Percentiles rank a stretch among this genome's conserved stretches.
Conservation (phyloP, 2,113 vertebrate genomes). For the Himantopus leucocephalus region DNA sequence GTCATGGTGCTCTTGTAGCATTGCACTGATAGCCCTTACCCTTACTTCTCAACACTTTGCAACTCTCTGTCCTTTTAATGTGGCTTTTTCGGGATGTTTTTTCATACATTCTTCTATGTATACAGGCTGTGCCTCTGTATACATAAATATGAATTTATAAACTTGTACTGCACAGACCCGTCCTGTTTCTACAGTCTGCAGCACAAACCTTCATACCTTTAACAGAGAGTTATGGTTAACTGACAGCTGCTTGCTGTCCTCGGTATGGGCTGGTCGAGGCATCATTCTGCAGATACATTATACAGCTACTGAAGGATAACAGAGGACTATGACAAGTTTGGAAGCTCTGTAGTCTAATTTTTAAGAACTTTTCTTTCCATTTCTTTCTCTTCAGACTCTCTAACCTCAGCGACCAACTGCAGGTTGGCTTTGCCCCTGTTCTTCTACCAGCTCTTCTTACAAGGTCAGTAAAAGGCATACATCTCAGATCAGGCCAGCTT, state of each 20-base stretch:
- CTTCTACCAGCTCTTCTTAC: neutral
- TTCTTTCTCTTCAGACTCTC: neutral
- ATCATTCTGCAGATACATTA: neutral
- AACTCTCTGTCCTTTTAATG: neutral
- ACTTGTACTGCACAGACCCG: neutral
- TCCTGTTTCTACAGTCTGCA: neutral
- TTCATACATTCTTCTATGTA: neutral
- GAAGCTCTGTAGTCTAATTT: neutral
- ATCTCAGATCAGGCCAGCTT: neutral
- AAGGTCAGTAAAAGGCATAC: neutral
- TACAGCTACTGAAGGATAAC: neutral
- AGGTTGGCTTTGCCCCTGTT: neutral
- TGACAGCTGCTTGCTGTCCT: neutral
- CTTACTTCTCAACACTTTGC: neutral
- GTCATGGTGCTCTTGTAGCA: neutral
- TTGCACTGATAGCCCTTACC: neutral
- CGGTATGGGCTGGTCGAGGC: neutral
- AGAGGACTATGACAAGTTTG: neutral
- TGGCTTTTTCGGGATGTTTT: neutral
- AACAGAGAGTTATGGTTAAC: neutral
- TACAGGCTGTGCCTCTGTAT: neutral
- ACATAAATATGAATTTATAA: neutral
- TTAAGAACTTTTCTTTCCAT: neutral
- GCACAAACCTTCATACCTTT: neutral
- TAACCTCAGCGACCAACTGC: neutral